Base-by-base conservation (phyloP, 2,113 vertebrate genomes). In the Corythornis cristatus region DNA sequence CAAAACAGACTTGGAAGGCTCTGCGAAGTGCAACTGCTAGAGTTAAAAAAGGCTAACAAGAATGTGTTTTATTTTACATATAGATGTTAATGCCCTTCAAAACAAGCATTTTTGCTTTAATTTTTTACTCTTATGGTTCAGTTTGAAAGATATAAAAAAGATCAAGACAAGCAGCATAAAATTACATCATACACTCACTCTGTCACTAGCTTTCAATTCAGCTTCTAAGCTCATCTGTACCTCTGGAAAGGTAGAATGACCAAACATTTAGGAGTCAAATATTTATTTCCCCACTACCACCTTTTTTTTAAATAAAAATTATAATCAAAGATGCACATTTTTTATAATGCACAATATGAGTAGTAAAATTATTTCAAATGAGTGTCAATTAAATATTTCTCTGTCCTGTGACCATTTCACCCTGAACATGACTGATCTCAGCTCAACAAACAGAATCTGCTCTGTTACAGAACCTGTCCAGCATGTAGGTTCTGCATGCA, bases 1-100 rank as follows among this genome's bases (percentile, higher is more conserved):
- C 71, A 62, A 92, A 94, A 70, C 73, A 94, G 86, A 86, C 86
- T 88, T 88, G 15, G 45, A 86, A 79, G 58, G 33, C 76, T 72
- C 56, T 70, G n/a, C 79, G 67, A 75, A 95, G 31, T 84, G 26
- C 35, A 77, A 80, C 37, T 90, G 15, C 50, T 78, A 51, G 43
- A 67, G 48, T 77, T 86, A 86, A 46, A 88, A 80, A 75, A 26
- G 29, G 48, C 35, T 86, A 83, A 74, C 72, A 48, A 84, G 21
- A 92, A 75, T 42, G 12, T 57, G 12, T 57, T 90, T 88, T 64
- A 40, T 75, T 94, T 84, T 60, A 22, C 18, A 22, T 61, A 29
- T 12, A 6, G 81, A 28, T 67, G 15, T 77, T 88, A 60, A 61
- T 64, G 8, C 4, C 17, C 20, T 70, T 29, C 42, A 88, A 93